A percentile compares a stretch with the other conserved stretches of the same genome.
These are phyloP conservation scores for Drosophila varians DNA, from an alignment of 1,140 invertebrate species.

Conservation along the genomic window DNA sequence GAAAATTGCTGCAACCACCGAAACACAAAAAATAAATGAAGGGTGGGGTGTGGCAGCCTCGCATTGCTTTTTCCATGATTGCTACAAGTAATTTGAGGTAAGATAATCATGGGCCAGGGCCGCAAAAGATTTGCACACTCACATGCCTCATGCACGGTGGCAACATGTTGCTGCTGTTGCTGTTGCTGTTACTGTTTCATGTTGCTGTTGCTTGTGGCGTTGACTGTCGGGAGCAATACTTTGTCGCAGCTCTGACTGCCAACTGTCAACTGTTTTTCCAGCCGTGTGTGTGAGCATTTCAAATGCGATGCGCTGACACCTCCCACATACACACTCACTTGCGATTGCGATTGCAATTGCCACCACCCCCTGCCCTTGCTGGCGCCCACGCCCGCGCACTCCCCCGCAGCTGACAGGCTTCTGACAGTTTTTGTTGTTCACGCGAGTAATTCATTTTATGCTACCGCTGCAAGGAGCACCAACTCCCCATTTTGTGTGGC, in stretches of 20 bases:
- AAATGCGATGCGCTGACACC: conserved; percentile 76
- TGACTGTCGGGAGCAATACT: conserved; percentile 55
- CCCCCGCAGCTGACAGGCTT: conserved; percentile 75
- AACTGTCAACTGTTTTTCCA: conserved; percentile 66
- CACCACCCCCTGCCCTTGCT: conserved; percentile 1
- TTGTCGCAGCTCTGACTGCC: conserved; percentile 64
- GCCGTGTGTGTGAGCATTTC: conserved; percentile 56
- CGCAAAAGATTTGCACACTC: conserved; percentile 39
- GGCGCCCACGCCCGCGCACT: conserved; percentile 12
- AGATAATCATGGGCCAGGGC: conserved; percentile 65
- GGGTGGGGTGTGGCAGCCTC: background rate
- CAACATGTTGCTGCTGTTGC: conserved; percentile 61
- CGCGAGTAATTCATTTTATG: conserved; percentile 83
- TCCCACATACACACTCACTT: conserved; percentile 18
- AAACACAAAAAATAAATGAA: conserved; percentile 9
- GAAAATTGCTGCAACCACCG: conserved; percentile 64
- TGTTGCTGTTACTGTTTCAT: conserved; percentile 18
- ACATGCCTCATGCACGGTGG: conserved; percentile 29
- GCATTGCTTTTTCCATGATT: conserved; percentile 68
- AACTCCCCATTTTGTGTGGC: conserved; percentile 29
- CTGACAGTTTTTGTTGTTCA: conserved; percentile 83
- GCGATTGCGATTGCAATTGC: conserved; percentile 50
- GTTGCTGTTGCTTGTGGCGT: conserved; percentile 38
- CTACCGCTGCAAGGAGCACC: conserved; percentile 54
- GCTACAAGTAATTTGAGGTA: conserved; percentile 80